Evolutionary conservation across 1,140 invertebrate genomes (phyloP).

Genomic region (Sycobia sp.): DNA sequence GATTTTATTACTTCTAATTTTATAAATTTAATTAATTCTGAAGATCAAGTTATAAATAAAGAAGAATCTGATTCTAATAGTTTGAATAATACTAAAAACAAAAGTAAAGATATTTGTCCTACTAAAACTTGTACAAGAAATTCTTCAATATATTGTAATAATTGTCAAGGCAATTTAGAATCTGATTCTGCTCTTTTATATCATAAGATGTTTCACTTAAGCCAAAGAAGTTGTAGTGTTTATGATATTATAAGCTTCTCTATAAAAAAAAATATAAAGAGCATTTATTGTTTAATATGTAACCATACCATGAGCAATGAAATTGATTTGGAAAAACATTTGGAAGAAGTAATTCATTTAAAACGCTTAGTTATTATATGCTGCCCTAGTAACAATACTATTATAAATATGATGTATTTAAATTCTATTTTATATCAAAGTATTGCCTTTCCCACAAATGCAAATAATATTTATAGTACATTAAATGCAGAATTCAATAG

Average conservation of each 20-base stretch:
- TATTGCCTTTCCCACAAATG: not conserved
- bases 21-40: not conserved
- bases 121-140: not conserved
- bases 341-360: slow-evolving; percentile 5
- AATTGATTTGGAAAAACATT: slow-evolving; percentile 20
- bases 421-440: slow-evolving; percentile 8
- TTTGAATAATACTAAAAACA: not conserved
- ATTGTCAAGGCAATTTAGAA: slow-evolving; percentile 19
- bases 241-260: slow-evolving; percentile 21
- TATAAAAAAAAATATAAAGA: slow-evolving; percentile 16
- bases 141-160: slow-evolving; percentile 5
- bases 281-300: slow-evolving; percentile 26
- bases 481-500: slow-evolving; percentile 16
- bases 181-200: slow-evolving; percentile 9
- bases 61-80: not conserved
- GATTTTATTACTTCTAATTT: not conserved
- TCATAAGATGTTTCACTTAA: slow-evolving; percentile 31
- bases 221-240: slow-evolving; percentile 11
- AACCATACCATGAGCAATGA: slow-evolving; percentile 7
- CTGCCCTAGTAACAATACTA: slow-evolving; percentile 6
- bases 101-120: too few species aligned
- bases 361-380: slow-evolving; percentile 16
- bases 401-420: slow-evolving; percentile 12
- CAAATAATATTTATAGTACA: slow-evolving; percentile 17
- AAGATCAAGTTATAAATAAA: slow-evolving; percentile 2